Conservation (phyloP, 1,140 invertebrate species). For the Procambarus clarkii region DNA sequence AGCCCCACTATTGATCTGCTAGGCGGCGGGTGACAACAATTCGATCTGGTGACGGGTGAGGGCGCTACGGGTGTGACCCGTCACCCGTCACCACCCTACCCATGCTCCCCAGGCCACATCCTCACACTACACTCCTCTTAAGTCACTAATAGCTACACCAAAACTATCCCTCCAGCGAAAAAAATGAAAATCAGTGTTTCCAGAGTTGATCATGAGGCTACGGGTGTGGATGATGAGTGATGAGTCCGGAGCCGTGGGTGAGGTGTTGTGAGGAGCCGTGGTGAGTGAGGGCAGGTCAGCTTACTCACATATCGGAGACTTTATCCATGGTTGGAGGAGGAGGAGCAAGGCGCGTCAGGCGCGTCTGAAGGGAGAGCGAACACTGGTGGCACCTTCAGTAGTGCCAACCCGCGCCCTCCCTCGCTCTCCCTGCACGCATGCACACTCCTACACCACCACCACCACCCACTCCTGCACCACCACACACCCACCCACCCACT, state of each 20-base stretch:
- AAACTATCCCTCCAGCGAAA: no score
- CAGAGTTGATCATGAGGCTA: no score
- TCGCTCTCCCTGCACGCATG: slow-evolving; percentile 5
- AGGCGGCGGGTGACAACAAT: slow-evolving; percentile 3
- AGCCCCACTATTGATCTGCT: slow-evolving; percentile 20
- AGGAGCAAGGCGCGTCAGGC: not conserved
- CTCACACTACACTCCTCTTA: no score
- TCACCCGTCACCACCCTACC: not conserved
- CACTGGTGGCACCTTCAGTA: not conserved
- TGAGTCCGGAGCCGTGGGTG: no score
- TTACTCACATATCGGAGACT: slow-evolving; percentile 56
- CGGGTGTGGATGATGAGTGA: no score
- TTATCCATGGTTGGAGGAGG: slow-evolving; percentile 37
- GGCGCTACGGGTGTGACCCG: slow-evolving; percentile 12
- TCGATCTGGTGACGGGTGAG: slow-evolving; percentile 11
- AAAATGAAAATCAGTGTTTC: no score
- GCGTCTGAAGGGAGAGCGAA: not conserved
- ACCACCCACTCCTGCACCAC: not conserved
- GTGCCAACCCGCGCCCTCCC: not conserved
- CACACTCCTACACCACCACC: slow-evolving; percentile 1
- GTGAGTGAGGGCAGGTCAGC: not conserved
- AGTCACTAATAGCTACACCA: no score
- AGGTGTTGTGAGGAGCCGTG: no score
- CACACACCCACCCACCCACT: no score
- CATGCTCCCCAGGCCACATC: no score